phyloP scores from a whole-genome alignment of 92 coral and sea anemone genomes.

The Bergia sp. region DNA sequence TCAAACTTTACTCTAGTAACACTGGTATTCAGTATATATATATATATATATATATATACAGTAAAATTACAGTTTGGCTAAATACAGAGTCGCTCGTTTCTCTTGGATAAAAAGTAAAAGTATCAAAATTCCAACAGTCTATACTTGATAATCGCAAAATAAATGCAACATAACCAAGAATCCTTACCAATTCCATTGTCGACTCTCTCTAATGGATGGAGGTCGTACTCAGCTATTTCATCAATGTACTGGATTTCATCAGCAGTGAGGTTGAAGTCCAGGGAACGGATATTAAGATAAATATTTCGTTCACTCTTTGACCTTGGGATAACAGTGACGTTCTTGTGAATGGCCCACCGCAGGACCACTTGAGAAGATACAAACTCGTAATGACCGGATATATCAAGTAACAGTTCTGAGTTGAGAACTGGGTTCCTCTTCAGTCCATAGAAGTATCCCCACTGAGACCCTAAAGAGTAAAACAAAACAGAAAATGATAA shows the following conservation, averaged over 20 bases:
- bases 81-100: too few species aligned
- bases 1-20: too few species aligned
- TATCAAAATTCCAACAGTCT: neutral
- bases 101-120: neutral
- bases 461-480: constrained; percentile 69
- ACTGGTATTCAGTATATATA: too few species aligned
- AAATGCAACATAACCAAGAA: neutral
- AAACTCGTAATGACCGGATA: constrained; percentile 89
- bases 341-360: constrained; percentile 95
- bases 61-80: too few species aligned
- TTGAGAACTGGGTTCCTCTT: constrained; percentile 85
- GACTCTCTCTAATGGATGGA: constrained; percentile 76
- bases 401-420: constrained; percentile 71
- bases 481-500: neutral
- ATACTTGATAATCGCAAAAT: neutral
- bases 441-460: constrained; percentile 90
- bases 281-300: constrained; percentile 78
- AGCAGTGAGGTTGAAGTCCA: constrained; percentile 77
- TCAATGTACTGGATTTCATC: constrained; percentile 76
- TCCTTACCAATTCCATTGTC: constrained; percentile 69
- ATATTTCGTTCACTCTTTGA: constrained; percentile 90
- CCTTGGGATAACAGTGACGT: constrained; percentile 94
- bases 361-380: constrained; percentile 81
- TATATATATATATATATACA: too few species aligned
- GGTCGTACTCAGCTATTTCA: constrained; percentile 78